These are phyloP conservation scores for Calidris pugnax DNA, from an alignment of 2,113 vertebrate species.

Conservation along the genomic window DNA sequence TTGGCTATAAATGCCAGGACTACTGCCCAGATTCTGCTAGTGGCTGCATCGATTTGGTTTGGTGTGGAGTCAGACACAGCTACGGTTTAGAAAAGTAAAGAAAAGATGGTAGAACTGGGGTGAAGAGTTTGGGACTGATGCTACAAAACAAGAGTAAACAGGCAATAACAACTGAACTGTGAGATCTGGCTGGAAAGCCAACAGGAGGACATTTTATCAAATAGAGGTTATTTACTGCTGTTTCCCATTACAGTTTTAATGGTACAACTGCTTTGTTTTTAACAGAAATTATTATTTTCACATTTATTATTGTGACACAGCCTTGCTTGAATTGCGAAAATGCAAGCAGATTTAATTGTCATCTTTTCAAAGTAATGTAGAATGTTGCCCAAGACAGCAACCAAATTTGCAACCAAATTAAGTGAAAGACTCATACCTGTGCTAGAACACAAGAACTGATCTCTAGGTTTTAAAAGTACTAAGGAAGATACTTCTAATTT, in stretches of 20 bases:
- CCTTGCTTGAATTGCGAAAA: background rate
- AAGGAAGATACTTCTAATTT: background rate
- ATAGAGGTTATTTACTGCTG: background rate
- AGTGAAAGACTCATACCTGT: background rate
- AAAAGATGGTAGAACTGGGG: background rate
- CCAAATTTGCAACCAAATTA: background rate
- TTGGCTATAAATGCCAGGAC: background rate
- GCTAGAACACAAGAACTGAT: background rate
- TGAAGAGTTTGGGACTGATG: background rate
- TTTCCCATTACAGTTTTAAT: background rate
- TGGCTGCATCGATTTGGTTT: background rate
- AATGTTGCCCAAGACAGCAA: background rate
- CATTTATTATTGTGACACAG: background rate
- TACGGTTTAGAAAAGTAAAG: accelerated
- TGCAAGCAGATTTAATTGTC: background rate
- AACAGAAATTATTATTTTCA: background rate
- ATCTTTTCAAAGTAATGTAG: background rate
- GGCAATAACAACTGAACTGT: background rate
- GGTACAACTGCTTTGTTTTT: background rate
- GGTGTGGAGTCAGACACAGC: background rate
- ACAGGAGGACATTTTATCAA: background rate
- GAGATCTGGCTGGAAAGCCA: background rate
- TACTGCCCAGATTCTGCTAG: background rate
- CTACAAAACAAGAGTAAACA: background rate
- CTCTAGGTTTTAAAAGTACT: background rate